Evolutionary conservation across 1,140 invertebrate genomes (phyloP), one percentile per base, ranked within the genome.

Genomic region (Theocolax elegans): DNA sequence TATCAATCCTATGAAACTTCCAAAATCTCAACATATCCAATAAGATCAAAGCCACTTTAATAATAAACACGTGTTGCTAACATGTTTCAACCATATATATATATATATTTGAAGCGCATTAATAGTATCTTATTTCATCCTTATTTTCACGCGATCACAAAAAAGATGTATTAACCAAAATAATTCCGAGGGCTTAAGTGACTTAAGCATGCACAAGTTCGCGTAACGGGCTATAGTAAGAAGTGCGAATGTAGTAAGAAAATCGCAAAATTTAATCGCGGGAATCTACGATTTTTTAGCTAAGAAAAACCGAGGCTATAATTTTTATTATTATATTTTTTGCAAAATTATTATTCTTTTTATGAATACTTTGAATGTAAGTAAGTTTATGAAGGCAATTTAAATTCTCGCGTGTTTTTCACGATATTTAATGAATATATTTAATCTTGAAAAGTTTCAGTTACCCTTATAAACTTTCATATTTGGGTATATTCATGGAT

Each of bases 221-320:
- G 25, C 31, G 6, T 64, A 17, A 64, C 60, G 60, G 60, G 60
- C 46, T 51, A 64, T 23, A 29, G n/a, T 51, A 35, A 51, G 17
- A 51, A 35, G 31, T 13, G 48, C 8, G 9, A 46, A 29, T 31
- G 25, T 19, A 35, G n/a, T n/a, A 23, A 40, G 21, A 48, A 46
- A 31, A 25, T 17, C 23, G 23, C 15, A 44, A 63, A 63, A 49
- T 49, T 19, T 27, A 19, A 19, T 2, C 40, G 40, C 8, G 21
- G 6, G 21, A 17, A 46, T 23, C 27, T 58, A 31, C 21, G 25
- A 23, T n/a, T 58, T 58, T 58, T 58, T 40, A 13, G 35, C 25
- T 15, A 27, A 21, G 27, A 44, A 19, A 51, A 23, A 51, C 19
- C 25, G 13, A 51, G 10, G 31, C 31, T 4, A 6, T 35, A 6